Conservation (phyloP, 2,888 invertebrate genomes). For the Caradrina kadenii region DNA sequence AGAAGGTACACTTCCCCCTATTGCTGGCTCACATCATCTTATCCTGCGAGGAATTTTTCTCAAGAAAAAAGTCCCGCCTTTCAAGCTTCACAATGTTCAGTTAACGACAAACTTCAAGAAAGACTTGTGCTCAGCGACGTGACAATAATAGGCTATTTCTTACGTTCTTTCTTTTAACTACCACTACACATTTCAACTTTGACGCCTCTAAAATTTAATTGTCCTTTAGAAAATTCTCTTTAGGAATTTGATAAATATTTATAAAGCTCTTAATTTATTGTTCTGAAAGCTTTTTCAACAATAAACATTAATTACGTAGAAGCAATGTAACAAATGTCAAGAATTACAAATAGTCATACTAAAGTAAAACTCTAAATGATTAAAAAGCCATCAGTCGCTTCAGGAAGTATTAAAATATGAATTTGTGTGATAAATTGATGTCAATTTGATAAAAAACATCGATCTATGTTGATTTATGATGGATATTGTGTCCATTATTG, state of each 20-base stretch:
- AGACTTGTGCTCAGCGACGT: slow-evolving; percentile 34
- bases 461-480: slow-evolving; percentile 31
- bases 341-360: slow-evolving; percentile 38
- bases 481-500: slow-evolving; percentile 2
- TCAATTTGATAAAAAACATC: slow-evolving; percentile 32
- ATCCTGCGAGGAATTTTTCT: slow-evolving; percentile 11
- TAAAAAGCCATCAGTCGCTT: slow-evolving; percentile 51
- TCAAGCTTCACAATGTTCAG: slow-evolving; percentile 33
- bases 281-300: slow-evolving; percentile 27
- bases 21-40: slow-evolving; percentile 15
- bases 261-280: slow-evolving; percentile 12
- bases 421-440: slow-evolving; percentile 27
- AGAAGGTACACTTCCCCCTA: slow-evolving; percentile 11
- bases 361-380: slow-evolving; percentile 42
- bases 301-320: slow-evolving; percentile 35
- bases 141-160: slow-evolving; percentile 32
- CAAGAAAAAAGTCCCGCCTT: slow-evolving; percentile 13
- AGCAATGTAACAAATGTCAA: slow-evolving; percentile 40
- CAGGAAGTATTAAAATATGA: slow-evolving; percentile 36
- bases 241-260: slow-evolving; percentile 16
- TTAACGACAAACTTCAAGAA: slow-evolving; percentile 46
- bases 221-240: slow-evolving; percentile 10
- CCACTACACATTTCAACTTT: slow-evolving; percentile 28
- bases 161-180: slow-evolving; percentile 30
- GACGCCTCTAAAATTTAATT: slow-evolving; percentile 24